Evolutionary conservation across 2,113 vertebrate species (phyloP).

Genomic region (Cheilinus undulatus): DNA sequence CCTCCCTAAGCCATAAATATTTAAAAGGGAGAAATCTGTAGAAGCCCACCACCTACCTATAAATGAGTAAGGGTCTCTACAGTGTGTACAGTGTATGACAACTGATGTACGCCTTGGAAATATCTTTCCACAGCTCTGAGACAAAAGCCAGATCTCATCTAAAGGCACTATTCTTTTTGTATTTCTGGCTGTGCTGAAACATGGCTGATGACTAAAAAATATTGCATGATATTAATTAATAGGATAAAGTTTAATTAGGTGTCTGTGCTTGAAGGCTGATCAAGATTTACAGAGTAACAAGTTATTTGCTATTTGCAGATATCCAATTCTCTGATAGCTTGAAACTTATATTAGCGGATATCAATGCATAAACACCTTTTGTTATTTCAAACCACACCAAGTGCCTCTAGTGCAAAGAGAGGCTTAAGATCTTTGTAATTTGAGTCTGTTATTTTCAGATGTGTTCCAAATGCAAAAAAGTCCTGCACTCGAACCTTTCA

Average conservation of each 20-base stretch:
- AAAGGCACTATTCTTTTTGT: not conserved
- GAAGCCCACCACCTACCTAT: not conserved
- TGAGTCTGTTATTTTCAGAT: too few relatives aligned
- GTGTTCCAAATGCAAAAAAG: too few relatives aligned
- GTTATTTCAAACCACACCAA: too few relatives aligned
- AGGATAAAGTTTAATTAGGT: not conserved
- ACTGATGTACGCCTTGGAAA: not conserved
- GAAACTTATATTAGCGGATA: too few relatives aligned
- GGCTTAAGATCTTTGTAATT: too few relatives aligned
- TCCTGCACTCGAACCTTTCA: too few relatives aligned
- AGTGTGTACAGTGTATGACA: not conserved
- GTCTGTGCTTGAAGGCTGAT: not conserved
- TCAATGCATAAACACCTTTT: too few relatives aligned
- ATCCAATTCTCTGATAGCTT: too few relatives aligned
- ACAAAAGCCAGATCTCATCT: not conserved
- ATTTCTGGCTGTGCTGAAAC: slow-evolving; percentile 14
- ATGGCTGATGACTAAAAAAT: not conserved
- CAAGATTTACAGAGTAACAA: not conserved
- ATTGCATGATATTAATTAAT: not conserved
- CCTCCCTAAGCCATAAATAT: slow-evolving; percentile 30
- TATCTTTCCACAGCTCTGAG: not conserved
- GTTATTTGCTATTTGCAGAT: not conserved
- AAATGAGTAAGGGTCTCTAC: slow-evolving; percentile 11
- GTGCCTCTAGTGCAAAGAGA: too few relatives aligned
- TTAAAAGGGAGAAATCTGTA: slow-evolving; percentile 6